Conservation (phyloP, 2,888 invertebrate genomes). For the Drosophila antonietae region DNA sequence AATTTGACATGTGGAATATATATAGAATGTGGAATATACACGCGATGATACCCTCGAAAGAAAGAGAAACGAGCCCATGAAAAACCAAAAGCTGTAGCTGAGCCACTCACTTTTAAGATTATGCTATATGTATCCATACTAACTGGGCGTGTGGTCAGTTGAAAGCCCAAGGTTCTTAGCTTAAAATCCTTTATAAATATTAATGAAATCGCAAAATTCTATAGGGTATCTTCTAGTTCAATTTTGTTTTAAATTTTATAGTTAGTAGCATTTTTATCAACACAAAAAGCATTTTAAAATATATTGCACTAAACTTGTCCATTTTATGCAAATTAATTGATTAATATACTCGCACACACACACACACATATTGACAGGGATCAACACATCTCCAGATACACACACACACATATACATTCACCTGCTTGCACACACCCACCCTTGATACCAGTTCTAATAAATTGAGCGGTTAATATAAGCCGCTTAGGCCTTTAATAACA, state of each 20-base stretch:
- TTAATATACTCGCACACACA: neutral
- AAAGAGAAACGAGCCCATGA: neutral
- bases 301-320: neutral
- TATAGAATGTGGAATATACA: neutral
- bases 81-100: too few relatives aligned
- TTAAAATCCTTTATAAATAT: too few relatives aligned
- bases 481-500: constrained; percentile 13
- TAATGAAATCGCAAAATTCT: too few relatives aligned
- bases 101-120: too few relatives aligned
- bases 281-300: neutral
- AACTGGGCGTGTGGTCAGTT: too few relatives aligned
- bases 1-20: neutral
- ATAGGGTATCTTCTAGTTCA: neutral
- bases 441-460: constrained; percentile 3
- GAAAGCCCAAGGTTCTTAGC: too few relatives aligned
- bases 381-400: neutral
- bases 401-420: neutral
- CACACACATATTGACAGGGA: neutral
- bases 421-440: neutral
- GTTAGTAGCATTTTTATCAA: neutral
- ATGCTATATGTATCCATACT: too few relatives aligned
- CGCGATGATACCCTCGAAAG: neutral
- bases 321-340: neutral
- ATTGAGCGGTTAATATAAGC: neutral
- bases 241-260: too few relatives aligned